phyloP scores from a whole-genome alignment of 2,888 invertebrate genomes.

The Hipparchia semele region DNA sequence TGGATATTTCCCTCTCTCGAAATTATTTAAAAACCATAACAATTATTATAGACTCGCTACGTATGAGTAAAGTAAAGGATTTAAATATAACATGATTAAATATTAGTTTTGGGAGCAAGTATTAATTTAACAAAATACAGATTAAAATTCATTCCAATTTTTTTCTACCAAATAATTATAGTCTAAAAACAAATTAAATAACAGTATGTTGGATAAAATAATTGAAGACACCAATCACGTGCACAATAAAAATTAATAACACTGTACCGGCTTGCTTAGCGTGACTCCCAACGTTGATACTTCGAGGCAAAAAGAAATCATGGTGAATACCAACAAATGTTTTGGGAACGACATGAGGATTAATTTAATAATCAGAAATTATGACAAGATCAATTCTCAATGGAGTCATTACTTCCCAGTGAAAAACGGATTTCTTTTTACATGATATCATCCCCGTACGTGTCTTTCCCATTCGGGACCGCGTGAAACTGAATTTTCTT shows the following conservation, averaged over 20 bases:
- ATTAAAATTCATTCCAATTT: background rate
- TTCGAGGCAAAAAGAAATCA: conserved; percentile 60
- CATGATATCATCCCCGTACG: conserved; percentile 41
- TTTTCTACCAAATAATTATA: background rate
- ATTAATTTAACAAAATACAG: background rate
- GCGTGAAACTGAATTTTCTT: conserved; percentile 50
- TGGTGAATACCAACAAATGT: conserved; percentile 53
- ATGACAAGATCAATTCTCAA: conserved; percentile 41
- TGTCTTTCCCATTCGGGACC: conserved; percentile 47
- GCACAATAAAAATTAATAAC: conserved; percentile 16
- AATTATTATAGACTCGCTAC: background rate
- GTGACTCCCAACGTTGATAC: conserved; percentile 57
- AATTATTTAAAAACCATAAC: background rate
- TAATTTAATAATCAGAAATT: conserved; percentile 25
- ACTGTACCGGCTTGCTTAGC: conserved; percentile 42
- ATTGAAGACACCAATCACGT: conserved; percentile 12
- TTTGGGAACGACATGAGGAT: conserved; percentile 54
- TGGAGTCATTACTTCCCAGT: conserved; percentile 46
- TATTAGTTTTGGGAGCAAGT: background rate
- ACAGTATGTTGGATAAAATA: background rate
- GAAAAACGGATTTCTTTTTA: conserved; percentile 39
- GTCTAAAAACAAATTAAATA: background rate
- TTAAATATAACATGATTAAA: background rate
- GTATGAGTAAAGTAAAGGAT: background rate
- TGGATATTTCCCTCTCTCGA: background rate